Percentiles rank a stretch among this genome's conserved stretches.
These are phyloP conservation scores for Antheraea mylitta DNA, from an alignment of 1,140 invertebrate genomes.

Conservation along the genomic window DNA sequence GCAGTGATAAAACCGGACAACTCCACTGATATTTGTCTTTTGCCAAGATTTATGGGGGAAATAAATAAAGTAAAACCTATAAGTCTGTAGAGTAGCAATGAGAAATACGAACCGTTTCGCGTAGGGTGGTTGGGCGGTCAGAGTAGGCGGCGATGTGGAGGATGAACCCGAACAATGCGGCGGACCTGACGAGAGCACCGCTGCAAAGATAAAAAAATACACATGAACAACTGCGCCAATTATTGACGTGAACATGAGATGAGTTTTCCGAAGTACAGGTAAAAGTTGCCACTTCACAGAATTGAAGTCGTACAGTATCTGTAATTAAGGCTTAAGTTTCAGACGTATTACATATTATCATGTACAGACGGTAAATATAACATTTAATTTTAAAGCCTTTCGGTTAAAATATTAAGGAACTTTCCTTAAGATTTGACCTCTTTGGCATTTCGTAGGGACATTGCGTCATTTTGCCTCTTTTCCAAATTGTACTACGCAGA, in stretches of 20 bases:
- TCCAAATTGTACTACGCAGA: too few relatives aligned
- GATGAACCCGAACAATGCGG: constrained; percentile 47
- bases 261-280: constrained; percentile 43
- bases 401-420: too few relatives aligned
- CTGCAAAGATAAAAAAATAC: constrained; percentile 66
- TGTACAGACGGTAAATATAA: too few relatives aligned
- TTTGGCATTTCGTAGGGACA: too few relatives aligned
- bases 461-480: too few relatives aligned
- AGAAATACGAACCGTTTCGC: constrained; percentile 76
- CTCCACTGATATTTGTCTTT: constrained; percentile 67
- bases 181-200: constrained; percentile 54
- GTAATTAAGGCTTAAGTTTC: too few relatives aligned
- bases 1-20: constrained; percentile 59
- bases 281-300: background rate
- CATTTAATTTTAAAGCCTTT: too few relatives aligned
- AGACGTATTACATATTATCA: too few relatives aligned
- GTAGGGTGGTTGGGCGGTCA: constrained; percentile 40
- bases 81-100: constrained; percentile 76
- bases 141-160: constrained; percentile 30
- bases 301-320: background rate
- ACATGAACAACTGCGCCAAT: constrained; percentile 74
- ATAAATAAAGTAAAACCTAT: constrained; percentile 74
- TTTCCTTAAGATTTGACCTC: too few relatives aligned
- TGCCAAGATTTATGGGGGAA: constrained; percentile 56
- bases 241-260: constrained; percentile 69